phyloP scores from a whole-genome alignment of 2,888 invertebrate species.

The Drosophila borealis region DNA sequence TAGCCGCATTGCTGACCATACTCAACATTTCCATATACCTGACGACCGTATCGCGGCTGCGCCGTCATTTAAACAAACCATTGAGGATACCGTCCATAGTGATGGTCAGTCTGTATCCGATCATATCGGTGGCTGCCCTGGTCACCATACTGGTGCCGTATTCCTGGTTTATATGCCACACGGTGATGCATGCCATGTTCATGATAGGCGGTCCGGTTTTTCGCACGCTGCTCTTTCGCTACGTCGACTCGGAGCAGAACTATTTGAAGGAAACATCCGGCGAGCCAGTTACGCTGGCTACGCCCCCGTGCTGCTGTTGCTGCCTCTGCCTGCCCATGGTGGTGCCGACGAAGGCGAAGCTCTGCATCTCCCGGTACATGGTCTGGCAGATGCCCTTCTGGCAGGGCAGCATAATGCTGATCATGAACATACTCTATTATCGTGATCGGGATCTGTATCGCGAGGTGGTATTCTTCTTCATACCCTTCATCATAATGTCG shows the following conservation, averaged over 20 bases:
- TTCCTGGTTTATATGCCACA: slow-evolving; percentile 82
- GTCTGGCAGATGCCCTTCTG: slow-evolving; percentile 83
- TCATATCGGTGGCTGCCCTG: slow-evolving; percentile 81
- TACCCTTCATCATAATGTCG: slow-evolving; percentile 82
- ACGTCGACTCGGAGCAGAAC: slow-evolving; percentile 82
- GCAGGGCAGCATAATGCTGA: slow-evolving; percentile 82
- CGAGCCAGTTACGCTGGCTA: slow-evolving; percentile 80
- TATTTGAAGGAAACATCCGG: slow-evolving; percentile 84
- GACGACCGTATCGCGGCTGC: slow-evolving; percentile 72
- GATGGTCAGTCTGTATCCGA: slow-evolving; percentile 81
- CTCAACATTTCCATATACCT: slow-evolving; percentile 81
- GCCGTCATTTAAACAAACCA: slow-evolving; percentile 63
- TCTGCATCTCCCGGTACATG: slow-evolving; percentile 79
- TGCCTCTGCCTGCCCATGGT: slow-evolving; percentile 76
- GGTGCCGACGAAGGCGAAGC: slow-evolving; percentile 74
- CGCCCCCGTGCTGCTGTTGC: slow-evolving; percentile 83
- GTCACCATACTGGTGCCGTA: slow-evolving; percentile 82
- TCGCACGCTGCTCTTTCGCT: slow-evolving; percentile 83
- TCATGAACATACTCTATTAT: slow-evolving; percentile 82
- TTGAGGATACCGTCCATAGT: slow-evolving; percentile 67
- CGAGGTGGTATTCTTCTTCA: slow-evolving; percentile 79
- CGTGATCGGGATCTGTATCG: slow-evolving; percentile 70
- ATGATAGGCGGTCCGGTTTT: slow-evolving; percentile 80
- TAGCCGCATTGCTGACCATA: slow-evolving; percentile 74
- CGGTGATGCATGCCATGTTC: slow-evolving; percentile 84